Evolutionary conservation across 2,113 vertebrate species (phyloP).

Genomic region (Cryptomyrus ogoouensis): DNA sequence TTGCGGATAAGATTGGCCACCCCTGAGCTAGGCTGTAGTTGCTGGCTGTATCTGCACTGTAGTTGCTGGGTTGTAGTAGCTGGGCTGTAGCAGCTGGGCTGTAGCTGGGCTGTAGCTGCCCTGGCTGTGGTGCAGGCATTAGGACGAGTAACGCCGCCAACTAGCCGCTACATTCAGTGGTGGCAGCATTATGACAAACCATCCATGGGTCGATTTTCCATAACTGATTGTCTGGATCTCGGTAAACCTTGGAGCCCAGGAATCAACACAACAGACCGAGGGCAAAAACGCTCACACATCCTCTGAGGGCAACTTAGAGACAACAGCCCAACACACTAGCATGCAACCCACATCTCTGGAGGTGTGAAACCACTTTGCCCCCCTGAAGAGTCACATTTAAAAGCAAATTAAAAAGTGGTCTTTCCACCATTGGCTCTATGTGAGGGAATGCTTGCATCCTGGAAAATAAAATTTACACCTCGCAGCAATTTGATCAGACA

Average conservation of each 20-base stretch:
- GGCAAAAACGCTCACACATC: background rate
- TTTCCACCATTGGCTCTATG: background rate
- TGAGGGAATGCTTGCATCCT: background rate
- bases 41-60: no score
- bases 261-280: background rate
- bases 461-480: background rate
- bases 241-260: background rate
- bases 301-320: background rate
- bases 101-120: background rate
- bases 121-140: background rate
- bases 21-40: no score
- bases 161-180: background rate
- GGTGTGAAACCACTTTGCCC: background rate
- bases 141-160: background rate
- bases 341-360: background rate
- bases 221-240: background rate
- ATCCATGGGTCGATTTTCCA: background rate
- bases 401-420: background rate
- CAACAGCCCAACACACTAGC: background rate
- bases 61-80: no score
- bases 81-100: no score
- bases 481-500: background rate
- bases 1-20: no score
- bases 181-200: background rate
- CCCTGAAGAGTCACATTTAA: background rate